phyloP scores from a whole-genome alignment of 2,888 invertebrate genomes.

The Chaetogeoica ovagalla region DNA sequence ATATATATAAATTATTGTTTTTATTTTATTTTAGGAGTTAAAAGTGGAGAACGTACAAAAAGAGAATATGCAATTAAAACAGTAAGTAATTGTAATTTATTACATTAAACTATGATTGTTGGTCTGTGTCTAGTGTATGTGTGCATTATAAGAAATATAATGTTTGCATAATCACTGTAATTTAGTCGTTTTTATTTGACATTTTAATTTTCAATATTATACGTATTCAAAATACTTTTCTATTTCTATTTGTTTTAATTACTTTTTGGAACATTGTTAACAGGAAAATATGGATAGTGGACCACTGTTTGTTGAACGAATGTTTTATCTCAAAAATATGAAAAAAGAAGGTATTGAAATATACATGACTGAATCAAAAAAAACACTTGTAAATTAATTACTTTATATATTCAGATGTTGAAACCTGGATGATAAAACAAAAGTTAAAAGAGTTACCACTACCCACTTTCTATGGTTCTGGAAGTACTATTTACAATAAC shows the following conservation, averaged over 20 bases:
- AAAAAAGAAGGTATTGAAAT: conserved; percentile 63
- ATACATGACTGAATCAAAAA: not conserved
- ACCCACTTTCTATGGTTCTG: conserved; percentile 86
- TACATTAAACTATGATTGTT: not conserved
- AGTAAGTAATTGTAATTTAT: conserved; percentile 9
- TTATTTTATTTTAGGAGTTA: conserved; percentile 9
- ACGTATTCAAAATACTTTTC: too few relatives aligned
- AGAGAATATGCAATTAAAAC: conserved; percentile 46
- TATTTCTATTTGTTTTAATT: not conserved
- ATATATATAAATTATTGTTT: not conserved
- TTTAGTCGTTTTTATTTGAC: too few relatives aligned
- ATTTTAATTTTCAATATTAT: too few relatives aligned
- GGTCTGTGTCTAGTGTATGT: too few relatives aligned
- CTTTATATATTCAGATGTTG: conserved; percentile 63
- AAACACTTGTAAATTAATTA: not conserved
- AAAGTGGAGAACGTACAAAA: not conserved
- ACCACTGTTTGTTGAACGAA: conserved; percentile 96
- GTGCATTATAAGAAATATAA: too few relatives aligned
- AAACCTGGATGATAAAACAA: conserved; percentile 69
- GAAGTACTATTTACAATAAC: conserved; percentile 76
- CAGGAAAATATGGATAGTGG: conserved; percentile 91
- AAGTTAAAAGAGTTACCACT: conserved; percentile 75
- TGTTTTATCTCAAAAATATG: conserved; percentile 88
- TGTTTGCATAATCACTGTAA: too few relatives aligned
- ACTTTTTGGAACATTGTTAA: conserved; percentile 48